Base-by-base conservation (phyloP, 1,140 invertebrate species). In the Sitobion miscanthi region DNA sequence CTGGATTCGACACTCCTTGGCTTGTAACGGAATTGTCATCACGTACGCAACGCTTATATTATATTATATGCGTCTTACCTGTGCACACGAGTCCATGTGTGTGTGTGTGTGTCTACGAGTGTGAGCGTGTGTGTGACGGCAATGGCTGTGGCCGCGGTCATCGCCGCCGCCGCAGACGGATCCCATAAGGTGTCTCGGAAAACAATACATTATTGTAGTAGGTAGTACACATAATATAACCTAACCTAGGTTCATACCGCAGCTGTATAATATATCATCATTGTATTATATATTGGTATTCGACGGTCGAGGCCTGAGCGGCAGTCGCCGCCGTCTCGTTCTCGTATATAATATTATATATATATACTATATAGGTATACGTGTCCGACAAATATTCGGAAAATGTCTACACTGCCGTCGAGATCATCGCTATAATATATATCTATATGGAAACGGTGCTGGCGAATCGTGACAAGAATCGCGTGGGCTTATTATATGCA, bases 11-110 rank as follows among this genome's bases (percentile, higher is more conserved):
- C 91, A 86, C 77, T 86, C 82, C 82, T 93, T 83, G 25, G 35
- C 77, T 77, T 85, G 91, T 93, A 93, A 93, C 91, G 91, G 91
- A 93, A 93, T 93, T 93, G 91, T 93, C 91, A 86, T 93, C 77
- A 85, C 91, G 77, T 93, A 93, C 89, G 89, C 38, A 52, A 54
- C 87, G 38, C 35, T 23, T 42, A 88, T n/a, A 85, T 25, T 42
- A 42, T 25, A 45, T n/a, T 6, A 77, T 23, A 1, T 35, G 20
- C 77, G 77, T 83, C 77, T 83, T 83, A 83, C 77, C 77, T 89
- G 49, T 62, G 11, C 9, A 9, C 23, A 23, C 38, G 54, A 11
- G 42, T 14, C 6, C 14, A 21, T 30, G 35, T 85, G 38, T 85
- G n/a, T 77, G n/a, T 14, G 25, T 25, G 35, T 77, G n/a, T 77